Evolutionary conservation across 2,888 invertebrate genomes (phyloP).

Genomic region (Automeris io): DNA sequence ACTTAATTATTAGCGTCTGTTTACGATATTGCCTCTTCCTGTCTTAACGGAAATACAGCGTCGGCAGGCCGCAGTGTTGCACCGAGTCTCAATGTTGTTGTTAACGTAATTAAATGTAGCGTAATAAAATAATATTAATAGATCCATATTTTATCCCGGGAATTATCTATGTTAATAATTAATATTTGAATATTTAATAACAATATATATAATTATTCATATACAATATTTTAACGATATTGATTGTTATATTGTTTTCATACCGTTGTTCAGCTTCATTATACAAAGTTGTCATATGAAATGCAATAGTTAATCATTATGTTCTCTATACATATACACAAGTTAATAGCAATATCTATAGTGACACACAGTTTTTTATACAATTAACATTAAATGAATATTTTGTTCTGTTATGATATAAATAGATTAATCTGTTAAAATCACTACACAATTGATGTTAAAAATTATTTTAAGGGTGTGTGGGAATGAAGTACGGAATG

Average conservation of each 20-base stretch:
- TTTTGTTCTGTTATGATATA: slow-evolving; percentile 67
- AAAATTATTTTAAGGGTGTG: slow-evolving; percentile 51
- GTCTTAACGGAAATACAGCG: slow-evolving; percentile 10
- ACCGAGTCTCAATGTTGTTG: slow-evolving; percentile 57
- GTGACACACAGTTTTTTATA: slow-evolving; percentile 49
- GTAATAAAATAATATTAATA: slow-evolving; percentile 56
- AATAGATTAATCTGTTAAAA: slow-evolving; percentile 67
- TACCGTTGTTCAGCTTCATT: slow-evolving; percentile 48
- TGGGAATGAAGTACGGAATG: slow-evolving; percentile 48
- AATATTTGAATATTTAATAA: slow-evolving; percentile 52
- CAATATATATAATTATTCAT: slow-evolving; percentile 60
- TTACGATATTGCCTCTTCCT: no score
- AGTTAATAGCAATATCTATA: slow-evolving; percentile 58
- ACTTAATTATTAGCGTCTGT: no score
- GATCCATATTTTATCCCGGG: slow-evolving; percentile 61
- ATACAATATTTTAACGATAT: slow-evolving; percentile 63
- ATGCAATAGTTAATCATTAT: slow-evolving; percentile 60
- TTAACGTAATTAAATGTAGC: slow-evolving; percentile 61
- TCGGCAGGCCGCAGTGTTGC: slow-evolving; percentile 32
- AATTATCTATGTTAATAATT: slow-evolving; percentile 57
- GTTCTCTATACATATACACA: slow-evolving; percentile 64
- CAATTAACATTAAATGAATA: slow-evolving; percentile 41
- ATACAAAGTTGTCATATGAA: slow-evolving; percentile 43
- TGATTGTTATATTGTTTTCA: slow-evolving; percentile 70
- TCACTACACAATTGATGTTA: slow-evolving; percentile 50